Percentiles rank a stretch among this genome's conserved stretches.
Conservation (phyloP, 2,888 invertebrate species). For the Kuschelorhynchus macadamiae region DNA sequence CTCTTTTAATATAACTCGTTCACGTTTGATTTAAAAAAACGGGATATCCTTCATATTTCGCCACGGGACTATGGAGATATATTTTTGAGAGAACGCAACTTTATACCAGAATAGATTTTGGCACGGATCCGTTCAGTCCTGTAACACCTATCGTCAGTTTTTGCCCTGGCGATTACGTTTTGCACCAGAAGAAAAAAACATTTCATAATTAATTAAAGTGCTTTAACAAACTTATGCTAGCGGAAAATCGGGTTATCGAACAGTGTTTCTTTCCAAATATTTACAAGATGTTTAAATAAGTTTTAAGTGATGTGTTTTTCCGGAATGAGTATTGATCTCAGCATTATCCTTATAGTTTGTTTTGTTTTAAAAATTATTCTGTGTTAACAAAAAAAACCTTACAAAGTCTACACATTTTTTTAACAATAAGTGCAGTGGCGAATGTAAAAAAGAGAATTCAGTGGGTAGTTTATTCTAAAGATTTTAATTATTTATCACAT, state of each 20-base stretch:
- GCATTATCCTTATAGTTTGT: no score
- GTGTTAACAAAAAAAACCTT: no score
- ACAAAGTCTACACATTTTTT: no score
- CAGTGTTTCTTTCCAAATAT: no score
- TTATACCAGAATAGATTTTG: slow-evolving; percentile 64
- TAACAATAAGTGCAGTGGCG: no score
- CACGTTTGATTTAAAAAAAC: slow-evolving; percentile 6
- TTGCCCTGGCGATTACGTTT: slow-evolving; percentile 25
- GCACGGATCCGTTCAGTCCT: slow-evolving; percentile 42
- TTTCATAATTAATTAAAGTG: not conserved
- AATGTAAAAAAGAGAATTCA: no score
- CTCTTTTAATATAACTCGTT: not conserved
- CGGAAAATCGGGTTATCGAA: not conserved
- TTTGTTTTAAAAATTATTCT: no score
- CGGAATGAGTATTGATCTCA: no score
- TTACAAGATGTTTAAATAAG: not conserved
- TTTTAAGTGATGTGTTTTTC: not conserved
- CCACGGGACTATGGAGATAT: slow-evolving; percentile 14
- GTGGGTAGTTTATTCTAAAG: no score
- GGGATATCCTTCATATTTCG: slow-evolving; percentile 31
- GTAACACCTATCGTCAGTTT: slow-evolving; percentile 33
- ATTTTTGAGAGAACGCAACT: slow-evolving; percentile 51
- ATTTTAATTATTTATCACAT: no score
- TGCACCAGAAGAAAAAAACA: slow-evolving; percentile 9
- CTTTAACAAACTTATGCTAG: not conserved